Conservation (phyloP, 2,113 vertebrate genomes). For the Pyxicephalus adspersus region DNA sequence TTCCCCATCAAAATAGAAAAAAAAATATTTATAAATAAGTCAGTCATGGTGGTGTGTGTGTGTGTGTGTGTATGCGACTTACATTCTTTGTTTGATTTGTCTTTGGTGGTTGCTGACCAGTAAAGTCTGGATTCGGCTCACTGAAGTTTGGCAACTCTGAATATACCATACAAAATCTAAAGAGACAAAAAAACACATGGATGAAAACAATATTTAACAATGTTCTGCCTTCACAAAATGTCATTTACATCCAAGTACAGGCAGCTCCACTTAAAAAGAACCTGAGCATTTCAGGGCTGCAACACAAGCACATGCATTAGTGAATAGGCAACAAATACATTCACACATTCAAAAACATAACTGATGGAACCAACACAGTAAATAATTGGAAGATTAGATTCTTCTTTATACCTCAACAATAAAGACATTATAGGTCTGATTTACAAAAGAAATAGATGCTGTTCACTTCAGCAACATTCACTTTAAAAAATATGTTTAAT, state of each 20-base stretch:
- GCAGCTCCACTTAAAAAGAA: background rate
- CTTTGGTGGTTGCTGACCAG: constrained; percentile 76
- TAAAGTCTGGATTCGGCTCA: constrained; percentile 89
- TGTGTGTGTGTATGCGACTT: too few species aligned
- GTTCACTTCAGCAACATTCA: too few species aligned
- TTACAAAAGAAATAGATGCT: too few species aligned
- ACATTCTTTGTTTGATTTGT: constrained; percentile 83
- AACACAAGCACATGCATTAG: background rate
- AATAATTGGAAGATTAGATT: too few species aligned
- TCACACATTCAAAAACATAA: too few species aligned
- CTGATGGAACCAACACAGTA: too few species aligned
- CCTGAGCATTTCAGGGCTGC: background rate
- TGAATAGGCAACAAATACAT: background rate
- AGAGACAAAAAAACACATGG: constrained; percentile 39
- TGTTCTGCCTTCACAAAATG: background rate
- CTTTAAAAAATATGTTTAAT: too few species aligned
- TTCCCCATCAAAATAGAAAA: too few species aligned
- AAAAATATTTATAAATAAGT: too few species aligned
- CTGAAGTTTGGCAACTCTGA: constrained; percentile 99
- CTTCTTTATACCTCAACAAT: too few species aligned
- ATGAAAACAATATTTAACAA: background rate
- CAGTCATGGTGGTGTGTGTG: too few species aligned
- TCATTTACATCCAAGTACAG: background rate
- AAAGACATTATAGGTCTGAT: too few species aligned
- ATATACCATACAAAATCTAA: constrained; percentile 98